These are phyloP conservation scores for Bombus ignitus DNA, from an alignment of 1,140 invertebrate species.

Conservation along the genomic window DNA sequence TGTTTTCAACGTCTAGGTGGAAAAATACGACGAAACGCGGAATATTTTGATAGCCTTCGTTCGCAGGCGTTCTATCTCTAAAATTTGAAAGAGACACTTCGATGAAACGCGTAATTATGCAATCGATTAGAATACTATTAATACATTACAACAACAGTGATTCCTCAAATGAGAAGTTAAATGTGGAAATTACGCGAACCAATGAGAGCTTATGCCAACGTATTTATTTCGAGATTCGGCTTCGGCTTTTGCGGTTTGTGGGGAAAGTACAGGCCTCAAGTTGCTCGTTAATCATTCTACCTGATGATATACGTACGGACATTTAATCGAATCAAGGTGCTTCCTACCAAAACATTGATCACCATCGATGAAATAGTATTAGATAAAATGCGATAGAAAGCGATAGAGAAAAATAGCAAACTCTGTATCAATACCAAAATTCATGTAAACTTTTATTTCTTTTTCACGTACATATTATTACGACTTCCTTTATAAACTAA, in stretches of 20 bases:
- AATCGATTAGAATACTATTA: constrained; percentile 37
- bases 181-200: constrained; percentile 52
- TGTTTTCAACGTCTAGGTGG: not conserved
- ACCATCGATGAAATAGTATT: not conserved
- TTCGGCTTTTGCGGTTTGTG: constrained; percentile 21
- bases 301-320: not conserved
- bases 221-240: constrained; percentile 53
- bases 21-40: not conserved
- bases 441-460: too few relatives aligned
- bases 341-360: not conserved
- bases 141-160: not conserved
- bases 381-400: not conserved
- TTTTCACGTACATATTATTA: too few relatives aligned
- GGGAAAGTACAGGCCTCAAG: not conserved
- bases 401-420: too few relatives aligned
- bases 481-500: too few relatives aligned
- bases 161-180: constrained; percentile 50
- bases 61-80: not conserved
- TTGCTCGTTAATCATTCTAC: not conserved
- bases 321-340: not conserved
- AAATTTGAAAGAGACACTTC: not conserved
- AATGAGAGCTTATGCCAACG: constrained; percentile 51
- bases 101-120: constrained; percentile 6
- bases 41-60: not conserved
- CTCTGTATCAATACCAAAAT: too few relatives aligned